Base-by-base conservation (phyloP, 2,888 invertebrate genomes). In the Polydrusus cervinus region DNA sequence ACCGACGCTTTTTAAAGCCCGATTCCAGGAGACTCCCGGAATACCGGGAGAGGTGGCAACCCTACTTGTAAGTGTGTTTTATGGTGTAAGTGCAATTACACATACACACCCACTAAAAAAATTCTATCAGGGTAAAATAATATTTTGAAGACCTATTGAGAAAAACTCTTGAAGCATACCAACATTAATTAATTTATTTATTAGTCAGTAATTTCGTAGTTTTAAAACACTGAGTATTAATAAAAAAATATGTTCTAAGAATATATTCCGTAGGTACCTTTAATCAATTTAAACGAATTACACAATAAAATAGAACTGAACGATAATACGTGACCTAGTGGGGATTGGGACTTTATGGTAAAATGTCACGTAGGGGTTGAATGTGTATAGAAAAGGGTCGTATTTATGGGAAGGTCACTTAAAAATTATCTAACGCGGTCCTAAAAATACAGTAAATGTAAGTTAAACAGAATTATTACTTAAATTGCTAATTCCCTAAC, bases 361-460 rank as follows among this genome's bases (percentile, higher is more conserved):
- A 20, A 51, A 20, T 51, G 20, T 51, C 51, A 51, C 51, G 51
- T 51, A 51, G 51, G 51, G 51, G 51, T 49, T 20, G 18, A 51
- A 51, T 51, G 51, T 20, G 51, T 51, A 51, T 20, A 51, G 51
- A 13, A 51, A 49, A 51, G 51, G 51, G 51, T 51, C 51, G 51
- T 51, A 51, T 51, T 51, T 51, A 51, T 51, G 51, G 11, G 51
- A 51, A 20, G 20, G 10, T 51, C 51, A 9, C 16, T 18, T 18
- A 51, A 51, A 51, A 51, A 51, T 51, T 51, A 51, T 51, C 20
- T 51, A 34, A 51, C 51, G 51, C 13, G 20, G 18, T 10, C 10
- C 18, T 51, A 51, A 20, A 11, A 51, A 51, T 10, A 20, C 20
- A 51, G n/a, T n/a, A 43, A 11, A 51, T 3, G n/a, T 43, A 43